These are phyloP conservation scores for Neomonachus schauinslandi DNA, from an alignment of 2,113 vertebrate genomes.

Conservation along the genomic window DNA sequence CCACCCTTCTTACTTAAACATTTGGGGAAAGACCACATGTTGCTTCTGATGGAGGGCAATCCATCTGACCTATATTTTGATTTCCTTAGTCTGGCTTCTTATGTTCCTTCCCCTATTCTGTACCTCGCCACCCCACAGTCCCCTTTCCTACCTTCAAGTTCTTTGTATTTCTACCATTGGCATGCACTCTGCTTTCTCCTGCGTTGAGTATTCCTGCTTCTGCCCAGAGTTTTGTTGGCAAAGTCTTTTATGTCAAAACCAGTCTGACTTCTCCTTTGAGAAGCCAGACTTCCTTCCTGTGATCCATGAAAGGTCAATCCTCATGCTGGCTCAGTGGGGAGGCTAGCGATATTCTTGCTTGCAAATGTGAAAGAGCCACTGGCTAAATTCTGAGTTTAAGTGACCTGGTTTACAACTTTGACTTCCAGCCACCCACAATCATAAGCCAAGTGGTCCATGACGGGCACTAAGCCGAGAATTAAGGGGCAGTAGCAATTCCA, in stretches of 20 bases:
- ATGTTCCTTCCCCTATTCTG: fast-evolving
- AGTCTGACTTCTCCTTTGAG: constrained; percentile 56
- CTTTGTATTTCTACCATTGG: neutral
- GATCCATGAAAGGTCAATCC: constrained; percentile 66
- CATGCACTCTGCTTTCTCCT: constrained; percentile 32
- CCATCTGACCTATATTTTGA: neutral
- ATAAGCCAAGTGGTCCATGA: neutral
- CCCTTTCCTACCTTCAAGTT: neutral
- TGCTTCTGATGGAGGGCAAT: neutral
- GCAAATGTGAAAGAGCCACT: constrained; percentile 77
- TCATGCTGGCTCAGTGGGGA: constrained; percentile 58
- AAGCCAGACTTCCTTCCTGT: neutral
- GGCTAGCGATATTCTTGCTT: constrained; percentile 70
- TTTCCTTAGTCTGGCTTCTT: neutral
- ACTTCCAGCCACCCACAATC: constrained; percentile 7
- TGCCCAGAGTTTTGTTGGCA: neutral
- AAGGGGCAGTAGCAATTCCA: neutral
- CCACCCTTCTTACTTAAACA: neutral
- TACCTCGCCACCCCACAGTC: neutral
- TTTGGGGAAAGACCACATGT: neutral
- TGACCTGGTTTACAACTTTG: constrained; percentile 51
- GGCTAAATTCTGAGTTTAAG: constrained; percentile 40
- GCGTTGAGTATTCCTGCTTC: neutral
- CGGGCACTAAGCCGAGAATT: neutral
- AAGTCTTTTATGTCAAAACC: constrained; percentile 57